Evolutionary conservation across 2,113 vertebrate species (phyloP).

Genomic region (Chaetura pelagica): DNA sequence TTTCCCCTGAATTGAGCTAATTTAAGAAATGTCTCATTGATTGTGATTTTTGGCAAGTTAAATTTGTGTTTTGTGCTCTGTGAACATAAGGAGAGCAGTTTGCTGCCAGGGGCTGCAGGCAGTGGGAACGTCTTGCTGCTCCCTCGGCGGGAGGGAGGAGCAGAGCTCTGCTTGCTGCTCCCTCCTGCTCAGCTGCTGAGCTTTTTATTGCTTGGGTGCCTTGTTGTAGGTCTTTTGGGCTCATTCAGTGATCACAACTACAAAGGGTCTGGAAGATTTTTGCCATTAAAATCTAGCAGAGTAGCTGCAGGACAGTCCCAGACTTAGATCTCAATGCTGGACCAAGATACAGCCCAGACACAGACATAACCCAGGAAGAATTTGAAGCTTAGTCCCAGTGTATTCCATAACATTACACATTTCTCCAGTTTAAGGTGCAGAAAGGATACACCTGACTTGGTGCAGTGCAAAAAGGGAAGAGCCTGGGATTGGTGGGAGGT

Average conservation of each 20-base stretch:
- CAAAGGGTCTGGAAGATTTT: background rate
- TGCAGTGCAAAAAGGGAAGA: background rate
- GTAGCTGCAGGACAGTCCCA: background rate
- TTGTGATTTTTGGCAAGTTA: background rate
- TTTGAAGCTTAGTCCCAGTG: background rate
- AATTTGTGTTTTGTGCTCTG: background rate
- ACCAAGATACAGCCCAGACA: background rate
- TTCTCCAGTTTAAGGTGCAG: background rate
- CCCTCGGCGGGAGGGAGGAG: rapidly evolving
- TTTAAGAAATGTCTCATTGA: constrained; percentile 4
- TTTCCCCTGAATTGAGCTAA: background rate
- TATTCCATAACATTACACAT: background rate
- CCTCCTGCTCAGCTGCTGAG: background rate
- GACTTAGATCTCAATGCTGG: background rate
- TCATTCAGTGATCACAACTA: background rate
- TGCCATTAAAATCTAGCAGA: background rate
- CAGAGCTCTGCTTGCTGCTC: background rate
- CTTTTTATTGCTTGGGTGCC: background rate
- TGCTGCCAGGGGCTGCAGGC: background rate
- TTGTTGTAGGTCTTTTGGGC: background rate
- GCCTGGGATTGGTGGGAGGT: background rate
- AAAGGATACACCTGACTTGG: background rate
- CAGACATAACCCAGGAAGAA: background rate
- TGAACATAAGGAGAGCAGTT: background rate
- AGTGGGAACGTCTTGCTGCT: rapidly evolving